Evolutionary conservation across 1,140 invertebrate genomes (phyloP).

Genomic region (Diorhabda elongata): DNA sequence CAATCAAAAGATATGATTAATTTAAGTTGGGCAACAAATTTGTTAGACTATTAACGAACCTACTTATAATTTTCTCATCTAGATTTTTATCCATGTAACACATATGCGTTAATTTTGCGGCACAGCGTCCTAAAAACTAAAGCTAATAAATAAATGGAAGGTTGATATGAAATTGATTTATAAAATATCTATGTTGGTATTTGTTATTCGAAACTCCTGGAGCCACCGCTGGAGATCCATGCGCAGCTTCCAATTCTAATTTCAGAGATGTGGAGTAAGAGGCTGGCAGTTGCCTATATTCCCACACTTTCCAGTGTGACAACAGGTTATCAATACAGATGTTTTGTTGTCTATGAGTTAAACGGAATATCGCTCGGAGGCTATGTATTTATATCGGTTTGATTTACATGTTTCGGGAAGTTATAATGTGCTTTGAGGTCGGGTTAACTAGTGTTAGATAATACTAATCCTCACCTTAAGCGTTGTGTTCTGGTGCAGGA

Average conservation of each 20-base stretch:
- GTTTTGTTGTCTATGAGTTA: neutral
- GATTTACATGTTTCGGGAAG: neutral
- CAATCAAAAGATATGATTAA: no score
- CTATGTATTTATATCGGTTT: neutral
- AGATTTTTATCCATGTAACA: no score
- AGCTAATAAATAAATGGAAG: no score
- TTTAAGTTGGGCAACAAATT: no score
- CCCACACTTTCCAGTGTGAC: constrained; percentile 7
- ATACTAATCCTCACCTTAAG: neutral
- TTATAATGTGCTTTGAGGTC: neutral
- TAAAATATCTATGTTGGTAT: no score
- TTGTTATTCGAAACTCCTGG: neutral
- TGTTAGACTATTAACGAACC: no score
- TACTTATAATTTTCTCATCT: no score
- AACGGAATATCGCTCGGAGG: neutral
- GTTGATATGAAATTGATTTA: no score
- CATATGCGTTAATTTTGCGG: no score
- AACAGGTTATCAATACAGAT: constrained; percentile 13
- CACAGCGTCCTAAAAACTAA: no score
- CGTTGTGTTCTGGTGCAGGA: neutral
- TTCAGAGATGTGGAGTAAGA: neutral
- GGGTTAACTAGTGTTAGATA: neutral
- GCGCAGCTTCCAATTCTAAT: neutral
- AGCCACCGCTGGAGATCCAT: constrained; percentile 8
- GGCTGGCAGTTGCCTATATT: constrained; percentile 6